A percentile compares a stretch with the other conserved stretches of the same genome.
Conservation (phyloP, 2,888 invertebrate species). For the Cyrtodaria siliqua region DNA sequence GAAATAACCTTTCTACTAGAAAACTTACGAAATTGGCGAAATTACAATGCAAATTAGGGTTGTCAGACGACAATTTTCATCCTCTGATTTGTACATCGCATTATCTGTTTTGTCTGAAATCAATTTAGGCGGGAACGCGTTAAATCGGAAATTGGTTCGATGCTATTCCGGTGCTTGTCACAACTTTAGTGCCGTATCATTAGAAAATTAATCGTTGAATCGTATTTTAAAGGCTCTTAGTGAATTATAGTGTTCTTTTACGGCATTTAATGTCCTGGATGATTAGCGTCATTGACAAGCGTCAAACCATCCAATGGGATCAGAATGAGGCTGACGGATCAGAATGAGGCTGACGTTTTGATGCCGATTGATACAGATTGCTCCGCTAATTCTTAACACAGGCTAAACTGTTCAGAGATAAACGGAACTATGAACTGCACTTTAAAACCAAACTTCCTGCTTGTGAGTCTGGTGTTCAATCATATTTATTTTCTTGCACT, state of each 20-base stretch:
- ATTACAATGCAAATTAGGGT: conserved; percentile 28
- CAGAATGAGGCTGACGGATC: conserved; percentile 5
- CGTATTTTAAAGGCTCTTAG: conserved; percentile 66
- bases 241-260: conserved; percentile 67
- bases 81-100: conserved; percentile 50
- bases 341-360: not conserved
- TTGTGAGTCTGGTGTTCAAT: too few relatives aligned
- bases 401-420: too few relatives aligned
- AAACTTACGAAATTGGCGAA: not conserved
- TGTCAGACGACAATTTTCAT: conserved; percentile 49
- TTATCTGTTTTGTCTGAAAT: conserved; percentile 57
- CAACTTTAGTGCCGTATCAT: conserved; percentile 53
- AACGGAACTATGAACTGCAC: too few relatives aligned
- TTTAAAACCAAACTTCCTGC: too few relatives aligned
- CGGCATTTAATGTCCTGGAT: conserved; percentile 51
- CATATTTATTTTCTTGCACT: too few relatives aligned
- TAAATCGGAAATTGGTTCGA: conserved; percentile 59
- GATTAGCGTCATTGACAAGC: conserved; percentile 59
- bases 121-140: conserved; percentile 60
- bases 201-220: conserved; percentile 58
- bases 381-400: too few relatives aligned
- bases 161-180: conserved; percentile 56
- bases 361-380: too few relatives aligned
- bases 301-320: conserved; percentile 3
- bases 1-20: not conserved